Base-by-base conservation (phyloP, 2,113 vertebrate genomes). In the Campylomormyrus tamandua region DNA sequence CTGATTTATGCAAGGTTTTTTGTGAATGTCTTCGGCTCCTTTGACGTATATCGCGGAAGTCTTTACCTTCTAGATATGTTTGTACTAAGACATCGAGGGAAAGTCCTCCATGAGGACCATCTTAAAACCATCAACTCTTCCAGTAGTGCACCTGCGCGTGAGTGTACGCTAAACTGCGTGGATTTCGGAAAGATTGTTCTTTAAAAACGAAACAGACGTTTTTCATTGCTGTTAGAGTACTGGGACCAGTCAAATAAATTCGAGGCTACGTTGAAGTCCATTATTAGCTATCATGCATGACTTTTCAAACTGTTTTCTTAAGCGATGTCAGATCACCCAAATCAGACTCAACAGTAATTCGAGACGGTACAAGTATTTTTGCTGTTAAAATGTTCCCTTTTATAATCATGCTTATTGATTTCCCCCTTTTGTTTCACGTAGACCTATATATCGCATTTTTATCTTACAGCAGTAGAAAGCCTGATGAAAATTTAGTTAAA, bases 361-460 rank as follows among this genome's bases (percentile, higher is more conserved):
- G 92, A 96, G 96, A 31, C 3, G 66, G 66, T 80, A 19, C 24
- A 77, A 21, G 21, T 49, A 31, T 56, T 83, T 87, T 87, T 84
- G 83, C 83, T 48, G 39, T 89, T 83, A 52, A 35, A 89, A 95
- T 93, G 96, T 95, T 66, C 94, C 92, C 94, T 96, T 95, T 95
- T 95, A 94, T 98, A 98, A 98, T 98, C 98, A 98, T 97, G 97
- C 98, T 96, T 92, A 27, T 46, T 85, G 35, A 95, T 95, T 94
- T 95, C 95, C 95, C 96, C 95, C 96, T 96, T 92, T 95, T 95
- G 92, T 96, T 90, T 86, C 45, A 50, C n/a, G 94, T 96, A 42
- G 39, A 3, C 39, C 39, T 42, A 94, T 95, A 96, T 53, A 94
- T 94, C 94, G 94, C 96, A 39, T 87, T 53, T 39, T 27, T 35